phyloP scores from a whole-genome alignment of 2,797 vertebrate genomes.

The Chromobotia macracanthus region DNA sequence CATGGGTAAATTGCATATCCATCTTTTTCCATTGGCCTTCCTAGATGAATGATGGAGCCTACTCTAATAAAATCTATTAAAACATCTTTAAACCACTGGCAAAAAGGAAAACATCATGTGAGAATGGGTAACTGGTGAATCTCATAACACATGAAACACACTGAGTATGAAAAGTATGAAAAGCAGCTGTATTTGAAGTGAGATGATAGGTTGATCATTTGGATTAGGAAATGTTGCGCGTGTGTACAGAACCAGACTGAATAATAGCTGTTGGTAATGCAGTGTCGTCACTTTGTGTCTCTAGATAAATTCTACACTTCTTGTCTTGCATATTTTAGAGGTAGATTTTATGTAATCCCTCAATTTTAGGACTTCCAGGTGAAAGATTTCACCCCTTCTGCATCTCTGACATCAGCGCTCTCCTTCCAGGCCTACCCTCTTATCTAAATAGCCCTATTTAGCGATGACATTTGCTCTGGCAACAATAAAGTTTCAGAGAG shows the following conservation, averaged over 20 bases:
- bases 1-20: conserved; percentile 2
- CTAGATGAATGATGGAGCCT: conserved; percentile 6
- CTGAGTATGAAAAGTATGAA: neutral
- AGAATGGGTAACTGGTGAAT: neutral
- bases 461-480: conserved; percentile 48
- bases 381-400: conserved; percentile 31
- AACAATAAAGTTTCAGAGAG: conserved; percentile 21
- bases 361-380: conserved; percentile 27
- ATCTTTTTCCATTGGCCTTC: conserved; percentile 27
- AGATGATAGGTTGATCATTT: neutral
- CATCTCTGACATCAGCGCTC: neutral
- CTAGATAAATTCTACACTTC: neutral
- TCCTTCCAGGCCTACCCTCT: neutral
- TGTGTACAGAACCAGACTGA: neutral
- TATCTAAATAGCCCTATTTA: conserved; percentile 38
- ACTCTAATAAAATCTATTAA: conserved; percentile 35
- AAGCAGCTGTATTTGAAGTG: neutral
- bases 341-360: neutral
- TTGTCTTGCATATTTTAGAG: conserved; percentile 10
- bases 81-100: conserved; percentile 4
- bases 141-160: neutral
- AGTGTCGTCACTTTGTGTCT: neutral
- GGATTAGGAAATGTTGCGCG: neutral
- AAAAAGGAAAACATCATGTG: neutral
- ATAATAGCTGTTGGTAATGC: neutral